phyloP scores from a whole-genome alignment of 2,888 invertebrate genomes.

The Invenusta paracnida region DNA sequence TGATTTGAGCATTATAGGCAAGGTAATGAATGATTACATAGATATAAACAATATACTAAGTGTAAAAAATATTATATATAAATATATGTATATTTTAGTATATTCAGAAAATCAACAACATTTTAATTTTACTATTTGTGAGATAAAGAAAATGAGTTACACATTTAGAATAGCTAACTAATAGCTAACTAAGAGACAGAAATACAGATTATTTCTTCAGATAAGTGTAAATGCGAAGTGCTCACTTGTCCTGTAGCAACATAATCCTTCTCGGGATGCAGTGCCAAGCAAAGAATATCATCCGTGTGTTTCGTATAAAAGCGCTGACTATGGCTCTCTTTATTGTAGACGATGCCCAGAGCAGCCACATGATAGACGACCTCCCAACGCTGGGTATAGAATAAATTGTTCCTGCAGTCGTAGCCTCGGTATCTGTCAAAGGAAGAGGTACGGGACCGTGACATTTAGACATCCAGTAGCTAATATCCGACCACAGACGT shows the following conservation, averaged over 20 bases:
- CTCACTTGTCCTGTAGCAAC: slow-evolving; percentile 62
- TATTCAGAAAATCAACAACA: too few relatives aligned
- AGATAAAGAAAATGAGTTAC: too few relatives aligned
- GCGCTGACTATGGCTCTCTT: slow-evolving; percentile 55
- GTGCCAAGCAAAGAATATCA: slow-evolving; percentile 61
- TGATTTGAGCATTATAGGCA: too few relatives aligned
- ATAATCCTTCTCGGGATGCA: slow-evolving; percentile 59
- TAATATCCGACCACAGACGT: background rate
- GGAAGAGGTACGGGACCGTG: background rate
- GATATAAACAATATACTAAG: too few relatives aligned
- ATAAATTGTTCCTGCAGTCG: slow-evolving; percentile 61
- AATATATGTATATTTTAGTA: too few relatives aligned
- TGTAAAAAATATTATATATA: too few relatives aligned
- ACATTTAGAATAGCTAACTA: too few relatives aligned
- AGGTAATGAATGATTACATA: too few relatives aligned
- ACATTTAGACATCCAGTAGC: background rate
- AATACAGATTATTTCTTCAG: too few relatives aligned
- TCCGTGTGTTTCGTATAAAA: slow-evolving; percentile 62
- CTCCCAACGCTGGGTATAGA: slow-evolving; percentile 58
- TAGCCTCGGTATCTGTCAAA: slow-evolving; percentile 60
- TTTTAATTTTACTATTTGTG: too few relatives aligned
- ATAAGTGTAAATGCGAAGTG: too few relatives aligned
- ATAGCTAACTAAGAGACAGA: too few relatives aligned
- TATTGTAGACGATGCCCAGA: slow-evolving; percentile 59
- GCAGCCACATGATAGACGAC: slow-evolving; percentile 62